These are phyloP conservation scores for Malurus melanocephalus DNA, from an alignment of 2,113 vertebrate genomes.

Conservation along the genomic window DNA sequence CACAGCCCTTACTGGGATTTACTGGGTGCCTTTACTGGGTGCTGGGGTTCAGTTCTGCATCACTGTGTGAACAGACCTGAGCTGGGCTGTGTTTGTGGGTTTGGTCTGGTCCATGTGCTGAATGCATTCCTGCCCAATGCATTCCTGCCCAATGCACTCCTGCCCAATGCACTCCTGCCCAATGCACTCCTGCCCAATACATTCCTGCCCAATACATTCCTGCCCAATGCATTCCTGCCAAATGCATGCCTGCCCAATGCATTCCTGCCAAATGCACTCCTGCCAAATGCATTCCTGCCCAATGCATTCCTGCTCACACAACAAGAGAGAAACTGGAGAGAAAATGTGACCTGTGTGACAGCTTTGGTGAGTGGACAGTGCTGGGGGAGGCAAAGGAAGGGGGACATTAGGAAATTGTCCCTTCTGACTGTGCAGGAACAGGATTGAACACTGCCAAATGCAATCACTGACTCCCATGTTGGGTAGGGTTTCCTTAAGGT, in stretches of 20 bases:
- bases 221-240: no score
- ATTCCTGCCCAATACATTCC: no score
- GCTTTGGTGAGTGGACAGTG: background rate
- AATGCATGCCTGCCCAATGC: no score
- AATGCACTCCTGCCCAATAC: no score
- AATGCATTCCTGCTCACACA: background rate
- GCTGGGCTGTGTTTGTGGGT: background rate
- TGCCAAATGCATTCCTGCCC: no score
- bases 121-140: no score
- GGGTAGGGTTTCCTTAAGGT: background rate
- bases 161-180: no score
- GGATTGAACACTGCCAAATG: background rate
- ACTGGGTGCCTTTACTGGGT: background rate
- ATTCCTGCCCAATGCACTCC: no score
- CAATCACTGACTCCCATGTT: background rate
- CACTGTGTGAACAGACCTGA: background rate
- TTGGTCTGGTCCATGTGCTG: background rate
- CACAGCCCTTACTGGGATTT: background rate
- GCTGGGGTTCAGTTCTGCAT: background rate
- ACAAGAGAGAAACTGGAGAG: background rate
- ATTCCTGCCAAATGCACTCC: no score
- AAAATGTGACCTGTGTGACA: background rate
- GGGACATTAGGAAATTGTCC: background rate
- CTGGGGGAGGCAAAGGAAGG: background rate
- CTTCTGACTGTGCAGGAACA: background rate